A percentile compares a stretch with the other conserved stretches of the same genome.
These are phyloP conservation scores for Cremastinae sp. DNA, from an alignment of 2,888 invertebrate genomes.

Conservation along the genomic window DNA sequence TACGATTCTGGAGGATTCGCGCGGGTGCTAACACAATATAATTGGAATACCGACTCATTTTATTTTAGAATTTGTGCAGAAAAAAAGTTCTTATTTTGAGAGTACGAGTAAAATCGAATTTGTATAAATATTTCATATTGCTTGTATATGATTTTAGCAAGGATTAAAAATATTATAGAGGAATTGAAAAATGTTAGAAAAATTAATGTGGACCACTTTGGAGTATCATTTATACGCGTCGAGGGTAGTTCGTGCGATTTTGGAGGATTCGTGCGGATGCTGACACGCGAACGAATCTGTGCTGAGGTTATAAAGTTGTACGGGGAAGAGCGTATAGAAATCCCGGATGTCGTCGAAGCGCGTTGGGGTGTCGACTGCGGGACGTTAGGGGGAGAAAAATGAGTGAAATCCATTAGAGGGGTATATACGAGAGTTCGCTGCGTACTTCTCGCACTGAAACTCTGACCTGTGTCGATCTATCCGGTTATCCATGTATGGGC, in stretches of 20 bases:
- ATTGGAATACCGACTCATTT: too few relatives aligned
- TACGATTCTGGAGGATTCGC: too few relatives aligned
- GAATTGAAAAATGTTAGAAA: too few relatives aligned
- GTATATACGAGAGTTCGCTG: conserved; percentile 50
- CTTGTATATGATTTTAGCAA: too few relatives aligned
- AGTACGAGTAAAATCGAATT: too few relatives aligned
- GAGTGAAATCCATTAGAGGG: conserved; percentile 78
- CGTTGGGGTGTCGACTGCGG: conserved; percentile 69
- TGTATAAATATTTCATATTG: too few relatives aligned
- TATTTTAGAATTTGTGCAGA: too few relatives aligned
- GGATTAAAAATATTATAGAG: too few relatives aligned
- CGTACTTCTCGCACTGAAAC: conserved; percentile 55
- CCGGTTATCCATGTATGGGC: conserved; percentile 15
- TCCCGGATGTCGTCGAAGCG: conserved; percentile 46
- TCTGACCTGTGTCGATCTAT: conserved; percentile 74
- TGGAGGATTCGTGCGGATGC: conserved; percentile 16
- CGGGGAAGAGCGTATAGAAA: conserved; percentile 10
- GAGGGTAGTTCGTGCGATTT: not conserved
- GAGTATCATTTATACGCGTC: too few relatives aligned
- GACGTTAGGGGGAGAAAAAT: conserved; percentile 78
- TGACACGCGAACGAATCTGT: conserved; percentile 24
- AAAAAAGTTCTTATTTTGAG: too few relatives aligned
- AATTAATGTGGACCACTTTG: too few relatives aligned
- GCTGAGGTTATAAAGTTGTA: not conserved
- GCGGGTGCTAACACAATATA: too few relatives aligned